These are phyloP conservation scores for Oryctolagus cuniculus DNA, from an alignment of 2,113 vertebrate genomes.

Conservation along the genomic window mOryCun1.1 NC_091441.1:22161001-22161500, in stretches of 20 bases:
- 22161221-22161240: conserved; percentile 33
- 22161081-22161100: not conserved
- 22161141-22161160: conserved; percentile 32
- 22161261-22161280: not conserved
- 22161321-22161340: not conserved
- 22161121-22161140: conserved; percentile 35
- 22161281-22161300: not conserved
- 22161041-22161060: not conserved
- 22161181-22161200: conserved; percentile 43
- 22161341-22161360: too few species aligned
- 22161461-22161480: not conserved
- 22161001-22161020: not conserved
- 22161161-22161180: conserved; percentile 63
- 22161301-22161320: not conserved
- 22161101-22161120: not conserved
- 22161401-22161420: not conserved
- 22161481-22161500: not conserved
- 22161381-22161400: not conserved
- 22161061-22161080: not conserved
- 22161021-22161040: not conserved
- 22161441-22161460: not conserved
- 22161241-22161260: conserved; percentile 8
- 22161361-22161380: not conserved
- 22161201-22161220: not conserved
- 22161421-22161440: not conserved